Base-by-base conservation (phyloP, 2,113 vertebrate species). In the Scolopax mira region DNA sequence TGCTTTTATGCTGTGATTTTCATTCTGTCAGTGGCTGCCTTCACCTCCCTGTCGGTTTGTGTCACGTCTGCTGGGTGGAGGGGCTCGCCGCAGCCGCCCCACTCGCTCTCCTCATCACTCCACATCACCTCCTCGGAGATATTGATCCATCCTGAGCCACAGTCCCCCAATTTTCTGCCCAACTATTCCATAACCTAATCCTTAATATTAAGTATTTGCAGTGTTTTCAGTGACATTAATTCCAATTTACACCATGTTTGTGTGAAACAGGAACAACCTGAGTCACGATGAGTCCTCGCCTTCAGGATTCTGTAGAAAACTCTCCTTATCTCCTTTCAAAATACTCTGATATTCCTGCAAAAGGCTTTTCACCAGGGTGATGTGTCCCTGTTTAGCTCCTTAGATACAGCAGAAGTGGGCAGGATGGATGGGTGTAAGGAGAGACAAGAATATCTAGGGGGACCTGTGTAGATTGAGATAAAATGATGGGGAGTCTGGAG, bases 231-330 rank as follows among this genome's bases (percentile, higher is more conserved):
- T 13, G 58, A 4, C 27, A 3, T 19, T 10, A 42, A 2, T 33
- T 19, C 58, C 60, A 5, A 0, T 46, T 65, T 5, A 24, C 3
- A 0, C 6, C 44, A 0, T 0, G 27, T 33, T 55, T 27, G 58
- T n/a, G 83, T 23, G 69, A 37, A 58, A 67, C 35, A 12, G 58
- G 17, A 72, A 1, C 33, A 3, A 16, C 46, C 39, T 0, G 42
- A 60, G 74, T 9, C 4, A 3, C 18, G 51, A 19, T 0, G 39
- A 66, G 54, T 28, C 48, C 39, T 70, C 4, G 1, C 46, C 58
- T 10, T 33, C 5, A 61, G 30, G 35, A 2, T 30, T 52, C 37
- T 37, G 37, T 11, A 44, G 64, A 33, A 65, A 39, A 6, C 35
- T 37, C 2, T 61, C 44, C 69, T 69, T 33, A 0, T 39, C 44